These are phyloP conservation scores for Eurytoma californica DNA, from an alignment of 2,888 invertebrate genomes.

Conservation along the genomic window DNA sequence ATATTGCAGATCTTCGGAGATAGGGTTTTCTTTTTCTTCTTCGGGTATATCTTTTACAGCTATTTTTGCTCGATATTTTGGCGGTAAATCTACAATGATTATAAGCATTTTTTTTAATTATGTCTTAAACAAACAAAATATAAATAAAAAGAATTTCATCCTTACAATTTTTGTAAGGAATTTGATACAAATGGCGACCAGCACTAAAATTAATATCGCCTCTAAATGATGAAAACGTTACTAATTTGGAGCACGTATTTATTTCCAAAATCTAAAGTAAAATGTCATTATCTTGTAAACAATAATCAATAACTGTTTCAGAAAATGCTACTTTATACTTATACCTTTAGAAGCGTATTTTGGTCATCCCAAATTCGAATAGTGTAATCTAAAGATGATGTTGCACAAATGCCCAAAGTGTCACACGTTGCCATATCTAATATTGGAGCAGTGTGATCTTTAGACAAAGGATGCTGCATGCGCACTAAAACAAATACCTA, in stretches of 20 bases:
- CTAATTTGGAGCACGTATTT: slow-evolving; percentile 54
- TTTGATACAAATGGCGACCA: slow-evolving; percentile 62
- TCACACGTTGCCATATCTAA: slow-evolving; percentile 59
- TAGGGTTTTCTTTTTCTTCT: slow-evolving; percentile 54
- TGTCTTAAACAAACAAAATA: too few species aligned
- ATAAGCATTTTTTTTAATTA: background rate
- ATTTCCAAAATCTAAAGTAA: slow-evolving; percentile 59
- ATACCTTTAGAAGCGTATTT: slow-evolving; percentile 61
- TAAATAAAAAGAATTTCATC: background rate
- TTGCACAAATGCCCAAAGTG: slow-evolving; percentile 61
- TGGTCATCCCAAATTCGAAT: slow-evolving; percentile 63
- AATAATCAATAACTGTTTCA: background rate
- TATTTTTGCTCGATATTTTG: slow-evolving; percentile 61
- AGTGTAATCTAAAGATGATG: slow-evolving; percentile 62
- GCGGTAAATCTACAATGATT: slow-evolving; percentile 60
- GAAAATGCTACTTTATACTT: background rate
- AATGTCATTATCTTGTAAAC: background rate
- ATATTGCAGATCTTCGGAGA: slow-evolving; percentile 53
- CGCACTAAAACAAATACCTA: slow-evolving; percentile 52
- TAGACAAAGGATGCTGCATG: slow-evolving; percentile 59
- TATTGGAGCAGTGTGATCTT: slow-evolving; percentile 60
- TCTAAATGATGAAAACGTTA: slow-evolving; percentile 60
- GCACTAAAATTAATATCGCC: slow-evolving; percentile 64
- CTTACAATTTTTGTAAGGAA: slow-evolving; percentile 63
- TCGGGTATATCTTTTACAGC: slow-evolving; percentile 55